Percentiles rank a stretch among this genome's conserved stretches.
These are phyloP conservation scores for Varecia variegata DNA, from an alignment of 2,797 vertebrate species.

Conservation along the genomic window DNA sequence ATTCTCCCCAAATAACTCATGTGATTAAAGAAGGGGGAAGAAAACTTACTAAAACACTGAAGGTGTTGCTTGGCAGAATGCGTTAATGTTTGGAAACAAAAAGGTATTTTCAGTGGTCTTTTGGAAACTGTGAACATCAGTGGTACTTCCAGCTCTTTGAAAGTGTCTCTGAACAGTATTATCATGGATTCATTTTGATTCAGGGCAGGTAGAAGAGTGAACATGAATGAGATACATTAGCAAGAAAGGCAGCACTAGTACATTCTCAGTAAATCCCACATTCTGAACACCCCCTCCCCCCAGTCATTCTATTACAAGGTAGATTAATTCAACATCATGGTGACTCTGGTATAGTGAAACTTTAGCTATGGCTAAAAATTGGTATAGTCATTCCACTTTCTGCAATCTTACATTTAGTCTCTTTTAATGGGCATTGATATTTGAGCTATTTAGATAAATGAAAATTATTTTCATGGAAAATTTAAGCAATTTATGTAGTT, in stretches of 20 bases:
- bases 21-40: background rate
- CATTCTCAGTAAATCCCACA: background rate
- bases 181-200: background rate
- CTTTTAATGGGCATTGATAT: conserved; percentile 78
- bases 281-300: background rate
- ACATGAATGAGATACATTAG: conserved; percentile 49
- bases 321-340: conserved; percentile 57
- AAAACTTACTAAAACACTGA: conserved; percentile 29
- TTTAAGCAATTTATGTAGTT: conserved; percentile 76
- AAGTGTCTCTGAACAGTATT: conserved; percentile 64
- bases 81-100: conserved; percentile 31
- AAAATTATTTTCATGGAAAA: conserved; percentile 78
- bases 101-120: background rate
- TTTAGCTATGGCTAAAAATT: conserved; percentile 77
- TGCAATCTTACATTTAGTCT: conserved; percentile 68
- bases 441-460: conserved; percentile 74
- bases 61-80: background rate
- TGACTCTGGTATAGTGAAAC: conserved; percentile 71
- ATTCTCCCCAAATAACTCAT: background rate
- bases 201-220: conserved; percentile 29
- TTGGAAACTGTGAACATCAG: conserved; percentile 54
- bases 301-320: conserved; percentile 64
- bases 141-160: conserved; percentile 52
- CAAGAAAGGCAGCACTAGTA: conserved; percentile 12
- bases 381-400: conserved; percentile 74